These are phyloP conservation scores for Apoderus coryli DNA, from an alignment of 2,888 invertebrate species.

Conservation along the genomic window DNA sequence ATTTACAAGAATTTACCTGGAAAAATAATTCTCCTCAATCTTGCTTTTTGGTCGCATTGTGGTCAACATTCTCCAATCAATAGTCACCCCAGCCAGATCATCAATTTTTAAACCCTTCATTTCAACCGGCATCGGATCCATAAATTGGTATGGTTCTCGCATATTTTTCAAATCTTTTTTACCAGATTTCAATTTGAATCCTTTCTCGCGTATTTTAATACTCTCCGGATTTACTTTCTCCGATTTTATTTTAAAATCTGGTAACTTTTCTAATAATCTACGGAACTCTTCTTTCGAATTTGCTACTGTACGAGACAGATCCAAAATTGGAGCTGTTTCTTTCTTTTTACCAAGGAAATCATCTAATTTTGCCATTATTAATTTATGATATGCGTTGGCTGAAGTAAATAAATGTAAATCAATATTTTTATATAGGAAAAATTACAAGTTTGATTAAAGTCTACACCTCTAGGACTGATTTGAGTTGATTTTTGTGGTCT, in stretches of 20 bases:
- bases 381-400: constrained; percentile 13
- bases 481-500: too few relatives aligned
- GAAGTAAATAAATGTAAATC: constrained; percentile 9
- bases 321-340: constrained; percentile 69
- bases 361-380: constrained; percentile 52
- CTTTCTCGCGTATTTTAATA: constrained; percentile 58
- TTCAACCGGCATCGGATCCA: constrained; percentile 70
- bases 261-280: constrained; percentile 69
- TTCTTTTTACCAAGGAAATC: constrained; percentile 76
- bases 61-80: constrained; percentile 88
- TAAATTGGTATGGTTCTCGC: constrained; percentile 47
- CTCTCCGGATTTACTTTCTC: constrained; percentile 72
- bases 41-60: constrained; percentile 72
- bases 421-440: too few relatives aligned
- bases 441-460: too few relatives aligned
- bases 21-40: constrained; percentile 76
- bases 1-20: constrained; percentile 46
- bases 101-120: constrained; percentile 61
- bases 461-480: too few relatives aligned
- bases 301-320: constrained; percentile 65
- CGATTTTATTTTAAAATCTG: constrained; percentile 78
- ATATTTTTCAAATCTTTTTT: constrained; percentile 55
- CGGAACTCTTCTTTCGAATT: constrained; percentile 71
- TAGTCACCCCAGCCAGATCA: constrained; percentile 70
- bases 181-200: constrained; percentile 58